Base-by-base conservation (phyloP, 2,797 vertebrate genomes). In the Lycodopsis pacificus region DNA sequence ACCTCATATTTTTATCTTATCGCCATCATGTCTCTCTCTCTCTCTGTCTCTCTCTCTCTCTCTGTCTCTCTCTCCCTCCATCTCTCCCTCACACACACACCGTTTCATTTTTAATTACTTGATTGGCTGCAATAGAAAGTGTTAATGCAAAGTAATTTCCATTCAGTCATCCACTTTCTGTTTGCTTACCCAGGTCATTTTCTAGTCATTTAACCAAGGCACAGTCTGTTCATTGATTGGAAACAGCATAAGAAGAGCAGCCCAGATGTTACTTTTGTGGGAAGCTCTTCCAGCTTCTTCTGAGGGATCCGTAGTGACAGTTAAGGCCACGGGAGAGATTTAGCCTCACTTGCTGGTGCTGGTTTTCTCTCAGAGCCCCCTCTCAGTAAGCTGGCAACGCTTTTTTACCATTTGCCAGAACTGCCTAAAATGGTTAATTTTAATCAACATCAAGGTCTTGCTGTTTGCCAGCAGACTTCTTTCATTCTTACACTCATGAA, bases 141-240 rank as follows among this genome's bases (percentile, higher is more conserved):
- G 54, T 44, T 27, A 46, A 54, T 9, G 49, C 53, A 71, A 81
- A 79, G 56, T 76, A 53, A 80, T 82, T 82, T 71, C 61, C 51
- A 71, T 67, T 61, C 34, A 71, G 46, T 71, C 76, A 59, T 73
- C 42, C 30, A 49, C 66, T 75, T 85, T 77, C 56, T 71, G 42
- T 58, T 61, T 71, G 49, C 74, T 73, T 79, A 79, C 77, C 75
- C 76, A 81, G 76, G 66, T 85, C 12, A 86, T 85, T 89, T 86
- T 87, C 61, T 75, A 73, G 71, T 74, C 54, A 73, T 82, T 80
- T 84, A 78, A 84, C 53, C 17, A 46, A 66, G 48, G 66, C 42
- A 67, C 32, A 74, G 59, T 69, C 27, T 19, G 56, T 69, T 77
- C 36, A 57, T 36, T 78, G 9, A 12, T 30, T 62, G 42, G 38